Base-by-base conservation (phyloP, 2,113 vertebrate species). In the Neopipo cinnamomea region DNA sequence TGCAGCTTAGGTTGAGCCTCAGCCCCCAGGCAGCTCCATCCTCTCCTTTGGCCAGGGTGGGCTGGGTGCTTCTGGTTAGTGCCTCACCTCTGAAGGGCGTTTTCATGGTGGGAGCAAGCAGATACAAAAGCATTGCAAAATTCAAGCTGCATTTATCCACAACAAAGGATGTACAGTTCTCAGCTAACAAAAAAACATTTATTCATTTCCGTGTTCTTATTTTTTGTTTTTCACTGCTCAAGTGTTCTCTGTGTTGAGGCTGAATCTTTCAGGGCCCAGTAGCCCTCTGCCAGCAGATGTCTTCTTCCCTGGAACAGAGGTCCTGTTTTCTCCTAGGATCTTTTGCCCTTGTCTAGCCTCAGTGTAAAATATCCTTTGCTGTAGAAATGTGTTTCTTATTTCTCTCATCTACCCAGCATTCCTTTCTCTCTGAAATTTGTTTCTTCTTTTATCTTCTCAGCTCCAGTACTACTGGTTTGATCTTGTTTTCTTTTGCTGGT, bases 221-320 rank as follows among this genome's bases (percentile, higher is more conserved):
- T 42, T 92, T 86, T 89, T 92, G 83, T 76, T 86, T 95, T 92
- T 11, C 24, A 24, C 52, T 92, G 61, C 33, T 89, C 39, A 42
- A 71, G 47, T 56, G 61, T 39, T 89, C 73, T 95, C 62, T 96
- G 83, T 92, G 80, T 56, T 81, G 56, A 87, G 84, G 52, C n/a
- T 87, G 84, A 72, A 56, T 71, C 70, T 83, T 76, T 41, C 35
- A 56, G 80, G 73, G 56, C 35, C 21, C 56, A 41, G 80, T 59
- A 90, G 68, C 42, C 14, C 41, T 82, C 56, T 92, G 46, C 61
- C 55, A 85, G 61, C 82, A 93, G 72, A 89, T 89, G 61, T 81
- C 93, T 55, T 88, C 58, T 76, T 81, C 61, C 52, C 25, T 75
- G 41, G 52, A 91, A 78, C 56, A 91, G 42, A 33, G 21, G 28